These are phyloP conservation scores for Oreocharis arfaki DNA, from an alignment of 2,113 vertebrate species.

Conservation along the genomic window DNA sequence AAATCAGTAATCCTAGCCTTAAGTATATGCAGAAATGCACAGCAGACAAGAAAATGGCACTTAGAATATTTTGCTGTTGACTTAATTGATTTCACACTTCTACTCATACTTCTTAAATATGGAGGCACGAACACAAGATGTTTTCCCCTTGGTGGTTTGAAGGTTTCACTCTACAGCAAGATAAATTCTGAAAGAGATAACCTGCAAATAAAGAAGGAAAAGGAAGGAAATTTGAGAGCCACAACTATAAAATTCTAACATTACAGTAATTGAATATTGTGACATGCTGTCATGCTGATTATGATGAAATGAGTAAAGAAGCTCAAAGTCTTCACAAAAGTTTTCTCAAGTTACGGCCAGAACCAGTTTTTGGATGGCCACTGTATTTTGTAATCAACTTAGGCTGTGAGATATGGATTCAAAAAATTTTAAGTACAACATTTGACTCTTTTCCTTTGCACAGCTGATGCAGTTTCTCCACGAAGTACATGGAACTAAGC, in stretches of 20 bases:
- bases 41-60: background rate
- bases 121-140: background rate
- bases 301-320: background rate
- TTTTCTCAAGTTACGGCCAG: background rate
- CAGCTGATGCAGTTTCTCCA: background rate
- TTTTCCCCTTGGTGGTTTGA: background rate
- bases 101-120: background rate
- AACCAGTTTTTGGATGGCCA: background rate
- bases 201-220: background rate
- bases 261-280: background rate
- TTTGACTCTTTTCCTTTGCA: background rate
- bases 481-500: background rate
- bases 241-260: background rate
- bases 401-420: background rate
- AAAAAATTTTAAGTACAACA: background rate
- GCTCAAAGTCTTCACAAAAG: background rate
- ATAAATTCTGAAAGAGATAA: background rate
- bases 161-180: background rate
- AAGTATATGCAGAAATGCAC: background rate
- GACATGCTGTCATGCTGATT: background rate
- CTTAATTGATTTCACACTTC: background rate
- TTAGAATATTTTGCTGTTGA: background rate
- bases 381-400: background rate
- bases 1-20: conserved; percentile 32
- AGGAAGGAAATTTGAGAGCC: background rate